Evolutionary conservation across 1,140 invertebrate species (phyloP).

Genomic region (Drosophila arizonae): DNA sequence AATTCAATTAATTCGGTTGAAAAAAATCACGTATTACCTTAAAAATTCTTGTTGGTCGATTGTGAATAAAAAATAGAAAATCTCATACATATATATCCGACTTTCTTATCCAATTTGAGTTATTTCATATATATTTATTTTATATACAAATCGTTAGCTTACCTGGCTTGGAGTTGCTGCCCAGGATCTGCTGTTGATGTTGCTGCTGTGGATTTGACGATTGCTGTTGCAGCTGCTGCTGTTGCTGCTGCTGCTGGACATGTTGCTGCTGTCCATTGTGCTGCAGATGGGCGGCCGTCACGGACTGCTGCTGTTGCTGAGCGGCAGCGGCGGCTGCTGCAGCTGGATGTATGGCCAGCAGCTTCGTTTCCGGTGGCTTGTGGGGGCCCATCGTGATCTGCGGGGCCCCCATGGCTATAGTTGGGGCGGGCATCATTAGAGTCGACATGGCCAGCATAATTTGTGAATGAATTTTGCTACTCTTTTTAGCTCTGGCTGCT

Average conservation of each 20-base stretch:
- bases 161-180: slow-evolving; percentile 78
- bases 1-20: too few relatives aligned
- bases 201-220: slow-evolving; percentile 48
- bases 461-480: slow-evolving; percentile 79
- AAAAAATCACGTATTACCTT: too few relatives aligned
- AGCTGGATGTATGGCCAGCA: slow-evolving; percentile 82
- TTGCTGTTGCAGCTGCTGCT: slow-evolving; percentile 48
- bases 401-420: slow-evolving; percentile 81
- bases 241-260: slow-evolving; percentile 58
- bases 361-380: slow-evolving; percentile 82
- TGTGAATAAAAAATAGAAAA: too few relatives aligned
- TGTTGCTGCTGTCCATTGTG: slow-evolving; percentile 79
- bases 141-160: slow-evolving; percentile 29
- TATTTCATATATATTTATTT: too few relatives aligned
- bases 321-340: slow-evolving; percentile 72
- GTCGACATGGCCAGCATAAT: slow-evolving; percentile 83
- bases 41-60: too few relatives aligned
- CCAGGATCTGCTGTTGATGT: slow-evolving; percentile 61
- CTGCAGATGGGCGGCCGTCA: slow-evolving; percentile 69
- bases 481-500: slow-evolving; percentile 28
- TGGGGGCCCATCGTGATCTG: slow-evolving; percentile 82
- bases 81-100: too few relatives aligned
- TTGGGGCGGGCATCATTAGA: slow-evolving; percentile 82
- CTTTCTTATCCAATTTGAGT: too few relatives aligned
- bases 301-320: slow-evolving; percentile 68